Evolutionary conservation across 1,140 invertebrate species (phyloP), one percentile per base, ranked within the genome.

Genomic region (Bacillus rossius): DNA sequence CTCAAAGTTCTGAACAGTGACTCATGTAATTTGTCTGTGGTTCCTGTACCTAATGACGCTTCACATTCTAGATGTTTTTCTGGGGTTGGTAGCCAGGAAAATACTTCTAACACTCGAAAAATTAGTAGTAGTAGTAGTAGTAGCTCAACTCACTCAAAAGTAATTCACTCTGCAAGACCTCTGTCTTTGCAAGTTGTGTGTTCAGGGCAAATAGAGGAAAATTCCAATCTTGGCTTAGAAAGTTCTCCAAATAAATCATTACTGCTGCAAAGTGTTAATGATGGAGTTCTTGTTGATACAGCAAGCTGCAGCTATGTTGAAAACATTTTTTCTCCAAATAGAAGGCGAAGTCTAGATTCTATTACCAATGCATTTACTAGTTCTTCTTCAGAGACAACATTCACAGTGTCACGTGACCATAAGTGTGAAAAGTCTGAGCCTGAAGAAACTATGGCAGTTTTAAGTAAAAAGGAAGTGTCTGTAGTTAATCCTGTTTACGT

Each of bases 1-100:
- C 53, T 75, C 20, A 71, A 71, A 64, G 63, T 72, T n/a, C 37
- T 67, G 8, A 60, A 64, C 20, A 55, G 51, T 19, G 58, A 64
- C 16, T 53, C 57, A 14, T 47, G 25, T 41, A 62, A 59, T 37
- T 49, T 66, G 25, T 57, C 60, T 34, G 45, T 63, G 14, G 16
- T 42, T 14, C 13, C 22, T 42, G 19, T 37, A 13, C 23, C 8
- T n/a, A 20, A 20, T 42, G 3, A 17, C 45, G 14, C 40, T 16
- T 2, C 37, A 22, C 10, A 23, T 8, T 17, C n/a, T 2, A 37
- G n/a, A n/a, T 3, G 20, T 3, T 17, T 25, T 37, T 20, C 29
- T 42, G 10, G 0, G 14, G 20, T 2, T 55, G n/a, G 22, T 5
- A 16, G 19, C 16, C 40, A 45, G 14, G 14, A 8, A 26, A 16